These are phyloP conservation scores for Harpagifer antarcticus DNA, from an alignment of 2,797 vertebrate species.

Conservation along the genomic window DNA sequence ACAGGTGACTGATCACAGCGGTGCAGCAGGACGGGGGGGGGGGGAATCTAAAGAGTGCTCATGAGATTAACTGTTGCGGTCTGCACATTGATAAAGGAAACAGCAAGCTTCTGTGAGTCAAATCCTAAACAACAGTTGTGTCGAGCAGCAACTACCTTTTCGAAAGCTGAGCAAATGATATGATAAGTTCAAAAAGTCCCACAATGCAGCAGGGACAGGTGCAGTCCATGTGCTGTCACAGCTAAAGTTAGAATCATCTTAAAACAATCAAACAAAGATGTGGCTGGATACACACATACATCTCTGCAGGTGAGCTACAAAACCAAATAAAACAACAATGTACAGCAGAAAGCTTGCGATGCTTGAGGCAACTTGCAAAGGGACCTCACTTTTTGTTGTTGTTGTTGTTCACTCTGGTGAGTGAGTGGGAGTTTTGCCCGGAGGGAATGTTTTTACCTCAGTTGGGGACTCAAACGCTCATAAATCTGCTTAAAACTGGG, in stretches of 20 bases:
- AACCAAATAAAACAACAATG: conserved; percentile 57
- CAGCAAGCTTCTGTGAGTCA: conserved; percentile 46
- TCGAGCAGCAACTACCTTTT: conserved; percentile 3
- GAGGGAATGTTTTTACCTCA: conserved; percentile 75
- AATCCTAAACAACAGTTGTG: conserved; percentile 30
- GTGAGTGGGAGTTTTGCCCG: conserved; percentile 75
- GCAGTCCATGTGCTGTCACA: conserved; percentile 34
- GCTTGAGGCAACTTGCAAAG: conserved; percentile 67
- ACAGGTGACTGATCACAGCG: conserved; percentile 71
- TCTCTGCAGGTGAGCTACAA: conserved; percentile 67
- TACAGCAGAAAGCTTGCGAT: conserved; percentile 29
- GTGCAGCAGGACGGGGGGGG: conserved; percentile 22
- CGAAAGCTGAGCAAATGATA: conserved; percentile 34
- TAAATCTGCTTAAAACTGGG: conserved; percentile 80
- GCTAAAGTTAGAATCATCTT: conserved; percentile 61
- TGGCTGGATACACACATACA: conserved; percentile 52
- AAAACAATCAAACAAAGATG: conserved; percentile 40
- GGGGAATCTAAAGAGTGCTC: conserved; percentile 42
- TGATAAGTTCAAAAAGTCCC: conserved; percentile 24
- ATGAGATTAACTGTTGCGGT: conserved; percentile 53
- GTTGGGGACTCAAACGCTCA: conserved; percentile 68
- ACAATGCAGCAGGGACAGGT: conserved; percentile 33
- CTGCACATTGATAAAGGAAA: conserved; percentile 46
- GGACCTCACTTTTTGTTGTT: conserved; percentile 68
- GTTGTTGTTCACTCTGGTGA: conserved; percentile 67